Percentiles rank a stretch among this genome's conserved stretches.
Conservation (phyloP, 2,113 vertebrate species). For the Passer domesticus region DNA sequence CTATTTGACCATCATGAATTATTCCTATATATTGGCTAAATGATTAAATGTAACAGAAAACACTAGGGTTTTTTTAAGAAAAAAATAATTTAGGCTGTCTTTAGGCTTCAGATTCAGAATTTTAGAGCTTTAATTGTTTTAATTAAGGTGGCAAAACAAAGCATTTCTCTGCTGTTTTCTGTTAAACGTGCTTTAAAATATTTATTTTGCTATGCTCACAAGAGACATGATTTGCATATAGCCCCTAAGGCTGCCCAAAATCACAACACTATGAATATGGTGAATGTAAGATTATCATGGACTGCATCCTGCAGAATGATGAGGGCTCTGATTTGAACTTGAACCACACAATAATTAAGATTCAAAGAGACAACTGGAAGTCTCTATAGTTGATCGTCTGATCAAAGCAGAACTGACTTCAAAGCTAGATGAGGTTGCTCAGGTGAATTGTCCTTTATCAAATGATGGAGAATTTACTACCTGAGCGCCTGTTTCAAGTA, state of each 20-base stretch:
- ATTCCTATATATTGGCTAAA: not conserved
- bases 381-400: not conserved
- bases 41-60: not conserved
- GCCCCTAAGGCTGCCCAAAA: not conserved
- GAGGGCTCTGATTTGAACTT: rapidly evolving
- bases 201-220: not conserved
- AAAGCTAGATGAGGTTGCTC: not conserved
- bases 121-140: not conserved
- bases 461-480: not conserved
- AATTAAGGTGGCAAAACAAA: not conserved
- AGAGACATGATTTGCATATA: not conserved
- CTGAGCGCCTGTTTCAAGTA: not conserved
- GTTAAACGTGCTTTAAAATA: not conserved
- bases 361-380: not conserved
- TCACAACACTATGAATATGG: not conserved
- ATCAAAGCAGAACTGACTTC: not conserved
- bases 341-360: not conserved
- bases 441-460: not conserved
- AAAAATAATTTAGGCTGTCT: not conserved
- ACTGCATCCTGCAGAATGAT: not conserved
- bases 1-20: not conserved
- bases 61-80: not conserved
- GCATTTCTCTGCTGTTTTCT: not conserved
- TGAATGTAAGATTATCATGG: not conserved
- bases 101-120: not conserved